Base-by-base conservation (phyloP, 2,797 vertebrate species). In the Erpetoichthys calabaricus region DNA sequence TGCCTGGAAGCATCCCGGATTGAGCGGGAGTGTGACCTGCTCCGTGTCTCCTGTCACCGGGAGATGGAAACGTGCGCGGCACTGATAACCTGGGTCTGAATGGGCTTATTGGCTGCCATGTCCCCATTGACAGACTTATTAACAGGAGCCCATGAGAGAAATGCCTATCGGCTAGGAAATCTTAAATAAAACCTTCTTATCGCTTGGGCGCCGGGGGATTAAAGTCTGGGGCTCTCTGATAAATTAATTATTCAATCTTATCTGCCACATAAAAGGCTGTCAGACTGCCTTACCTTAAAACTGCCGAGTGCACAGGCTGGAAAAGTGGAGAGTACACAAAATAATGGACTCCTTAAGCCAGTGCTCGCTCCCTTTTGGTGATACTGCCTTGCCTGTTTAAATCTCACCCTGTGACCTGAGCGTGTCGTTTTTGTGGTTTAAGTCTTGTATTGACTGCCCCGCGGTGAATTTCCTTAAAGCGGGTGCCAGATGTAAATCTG, bases 221-320 rank as follows among this genome's bases (percentile, higher is more conserved):
- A 83, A 78, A 83, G 81, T 75, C 78, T 80, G 74, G 71, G 67
- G 71, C 67, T 70, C 73, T 69, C 70, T 67, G 65, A 84, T 82
- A 84, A 86, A 85, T 85, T 86, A 86, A 86, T 84, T 80, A 83
- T 80, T 84, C 68, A 59, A 66, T 80, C 78, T 84, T 76, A 83
- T 81, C 77, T 75, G 63, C 73, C 82, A 78, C 73, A 76, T 77
- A 79, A 83, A 83, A 77, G 75, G 75, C 75, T 73, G 70, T 68
- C 69, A 73, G 70, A 73, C 59, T 60, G 68, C 69, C 72, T 65
- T 55, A 70, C 73, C 73, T 64, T 25, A 56, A 65, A 72, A 76
- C 67, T 67, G 66, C 57, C 67, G 59, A 0, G 56, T 45, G 45
- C 7, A 45, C 49, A 42, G 42, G 50, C 55, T 57, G 56, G 45